phyloP scores from a whole-genome alignment of 2,888 invertebrate species.

The Eristalis tenax region DNA sequence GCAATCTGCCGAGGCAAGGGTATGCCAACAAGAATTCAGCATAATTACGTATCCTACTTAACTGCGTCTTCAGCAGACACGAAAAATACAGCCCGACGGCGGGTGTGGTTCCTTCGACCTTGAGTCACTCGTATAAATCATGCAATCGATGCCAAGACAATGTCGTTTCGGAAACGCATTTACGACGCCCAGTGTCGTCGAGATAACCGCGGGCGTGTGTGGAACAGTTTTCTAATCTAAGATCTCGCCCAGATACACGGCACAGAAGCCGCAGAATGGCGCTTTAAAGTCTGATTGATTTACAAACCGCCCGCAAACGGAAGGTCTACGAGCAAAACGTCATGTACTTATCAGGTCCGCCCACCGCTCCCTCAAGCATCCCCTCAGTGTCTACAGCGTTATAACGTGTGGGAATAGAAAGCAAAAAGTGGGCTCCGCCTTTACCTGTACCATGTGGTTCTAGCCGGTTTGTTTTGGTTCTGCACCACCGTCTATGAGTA shows the following conservation, averaged over 20 bases:
- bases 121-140: neutral
- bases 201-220: conserved; percentile 7
- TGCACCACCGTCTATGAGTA: conserved; percentile 42
- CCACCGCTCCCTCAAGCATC: neutral
- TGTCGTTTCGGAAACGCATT: neutral
- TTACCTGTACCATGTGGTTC: conserved; percentile 26
- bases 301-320: neutral
- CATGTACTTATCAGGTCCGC: neutral
- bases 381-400: neutral
- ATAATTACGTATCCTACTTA: neutral
- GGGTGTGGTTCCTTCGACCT: neutral
- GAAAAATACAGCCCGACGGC: neutral
- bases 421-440: conserved; percentile 1
- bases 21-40: neutral
- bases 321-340: neutral
- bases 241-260: neutral
- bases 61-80: neutral
- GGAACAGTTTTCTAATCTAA: conserved; percentile 5
- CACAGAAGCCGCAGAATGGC: neutral
- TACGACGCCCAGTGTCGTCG: neutral
- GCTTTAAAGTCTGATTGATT: conserved; percentile 19
- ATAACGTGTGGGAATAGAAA: conserved; percentile 7
- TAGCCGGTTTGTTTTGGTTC: conserved; percentile 61
- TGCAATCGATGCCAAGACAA: neutral
- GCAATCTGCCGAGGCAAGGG: neutral